Evolutionary conservation across 30 jellyfish, hydroid and myxozoan species (phyloP), one percentile per base, ranked within the genome.

Genomic region (Aurelia coerulea): DNA sequence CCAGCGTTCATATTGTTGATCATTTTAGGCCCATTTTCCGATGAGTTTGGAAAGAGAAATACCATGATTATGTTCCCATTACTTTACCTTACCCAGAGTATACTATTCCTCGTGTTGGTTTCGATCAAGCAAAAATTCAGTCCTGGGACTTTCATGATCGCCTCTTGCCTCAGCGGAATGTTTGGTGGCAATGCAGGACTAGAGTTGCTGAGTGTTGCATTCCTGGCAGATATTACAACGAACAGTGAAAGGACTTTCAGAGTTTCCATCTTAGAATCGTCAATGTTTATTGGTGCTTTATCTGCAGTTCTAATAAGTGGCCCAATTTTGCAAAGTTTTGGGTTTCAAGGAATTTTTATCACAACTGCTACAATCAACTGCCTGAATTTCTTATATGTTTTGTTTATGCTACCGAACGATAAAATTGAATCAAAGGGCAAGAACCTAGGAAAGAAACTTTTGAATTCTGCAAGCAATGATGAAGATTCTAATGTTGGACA

Each of bases 121-220:
- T 18, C 72, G 18, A 33, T 56, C 18, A 49, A 37, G 18, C 23
- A 17, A 14, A 34, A 34, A 16, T 37, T 18, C 50, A 11, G 54
- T 49, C 85, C 85, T 18, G 85, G 52, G 23, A 19, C 34, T 0
- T 74, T 37, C 46, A 2, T 74, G 1, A 12, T 74, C 12, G 54
- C 73, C n/a, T 46, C 33, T 50, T 74, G 73, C 54, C 67, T 74
- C n/a, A 3, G 49, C 14, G 85, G 85, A 49, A 52, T 80, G 51
- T 80, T 63, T 66, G 90, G 90, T 34, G 72, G 39, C 19, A 52
- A 39, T 63, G 90, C 90, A 17, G 90, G 90, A 12, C 54, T 80
- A 2, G 77, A 37, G 39, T 39, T 67, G 0, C 33, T 80, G 33
- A 15, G 62, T 10, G 74, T 13, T 12, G 79, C 93, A 10, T 84